Evolutionary conservation across 2,797 vertebrate genomes (phyloP).

Genomic region (Antennarius maculatus): DNA sequence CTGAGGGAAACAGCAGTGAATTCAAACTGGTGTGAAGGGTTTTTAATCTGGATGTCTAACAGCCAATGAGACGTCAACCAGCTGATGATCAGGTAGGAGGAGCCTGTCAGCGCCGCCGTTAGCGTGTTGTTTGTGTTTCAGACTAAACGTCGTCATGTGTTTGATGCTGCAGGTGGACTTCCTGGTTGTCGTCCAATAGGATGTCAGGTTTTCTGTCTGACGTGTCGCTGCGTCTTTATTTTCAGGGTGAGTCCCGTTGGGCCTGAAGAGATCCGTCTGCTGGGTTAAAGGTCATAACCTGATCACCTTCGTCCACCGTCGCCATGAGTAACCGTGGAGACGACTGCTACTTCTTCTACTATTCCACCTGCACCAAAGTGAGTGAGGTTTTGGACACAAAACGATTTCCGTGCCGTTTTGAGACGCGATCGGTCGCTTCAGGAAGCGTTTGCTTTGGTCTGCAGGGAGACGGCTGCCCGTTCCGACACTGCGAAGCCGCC

Average conservation of each 20-base stretch:
- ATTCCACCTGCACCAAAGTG: slow-evolving; percentile 94
- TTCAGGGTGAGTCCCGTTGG: slow-evolving; percentile 68
- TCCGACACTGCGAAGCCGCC: slow-evolving; percentile 94
- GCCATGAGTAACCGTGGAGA: slow-evolving; percentile 92
- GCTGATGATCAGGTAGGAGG: no score
- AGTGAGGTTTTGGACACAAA: background rate
- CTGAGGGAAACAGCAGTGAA: no score
- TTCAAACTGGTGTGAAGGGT: no score
- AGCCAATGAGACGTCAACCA: no score
- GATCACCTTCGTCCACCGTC: slow-evolving; percentile 31
- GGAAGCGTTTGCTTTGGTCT: background rate
- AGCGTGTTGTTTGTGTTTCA: no score
- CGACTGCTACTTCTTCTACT: slow-evolving; percentile 98
- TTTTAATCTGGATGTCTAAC: no score
- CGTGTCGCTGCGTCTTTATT: slow-evolving; percentile 18
- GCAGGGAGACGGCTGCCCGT: slow-evolving; percentile 92
- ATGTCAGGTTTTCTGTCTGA: background rate
- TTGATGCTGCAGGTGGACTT: background rate
- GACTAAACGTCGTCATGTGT: no score
- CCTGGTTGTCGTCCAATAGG: background rate
- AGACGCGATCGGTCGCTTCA: no score
- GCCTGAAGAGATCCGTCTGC: slow-evolving; percentile 60
- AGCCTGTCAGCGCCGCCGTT: no score
- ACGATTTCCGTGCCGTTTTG: background rate
- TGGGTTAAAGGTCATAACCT: slow-evolving; percentile 48